Base-by-base conservation (phyloP, 2,888 invertebrate species). In the Patella pellucida region DNA sequence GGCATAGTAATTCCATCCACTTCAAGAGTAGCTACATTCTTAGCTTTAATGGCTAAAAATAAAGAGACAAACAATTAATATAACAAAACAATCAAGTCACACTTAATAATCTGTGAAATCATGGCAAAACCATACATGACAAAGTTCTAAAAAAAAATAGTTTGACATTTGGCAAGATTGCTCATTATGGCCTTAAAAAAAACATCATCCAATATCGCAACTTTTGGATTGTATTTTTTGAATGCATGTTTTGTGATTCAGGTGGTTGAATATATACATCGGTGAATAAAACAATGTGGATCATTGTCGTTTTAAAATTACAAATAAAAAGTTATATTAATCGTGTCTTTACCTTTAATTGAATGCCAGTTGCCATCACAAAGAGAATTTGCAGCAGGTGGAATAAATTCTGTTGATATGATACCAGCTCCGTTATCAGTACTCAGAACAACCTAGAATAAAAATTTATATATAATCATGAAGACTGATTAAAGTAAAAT, bases 281-380 rank as follows among this genome's bases (percentile, higher is more conserved):
- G 41, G 11, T 71, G 74, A 76, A 31, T n/a, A 73, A 50, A 74
- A 71, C 12, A 51, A 74, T 73, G 51, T 16, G 16, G 51, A 52
- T 68, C 16, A 70, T 62, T 78, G 16, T 16, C n/a, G 9, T 41
- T 74, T 16, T 16, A 50, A n/a, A 74, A 12, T 52, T n/a, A 15
- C 41, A 72, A 50, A 15, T 31, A 14, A 74, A 62, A 15, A 50
- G 68, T 93, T 72, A 95, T 78, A 41, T 41, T 41, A 41, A 41
- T 41, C 41, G 9, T 4, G 41, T 41, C 41, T 85, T 79, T 86
- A 92, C 92, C 92, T 84, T 85, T 84, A 68, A 97, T 95, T 76
- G 93, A 94, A 89, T 99, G 98, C 98, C 98, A 99, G 75, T 95
- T 93, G 71, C 99, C 98, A 91, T 99, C 97, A 89, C 99, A 99